Evolutionary conservation across 2,113 vertebrate genomes (phyloP).

Genomic region (Strigops habroptila): DNA sequence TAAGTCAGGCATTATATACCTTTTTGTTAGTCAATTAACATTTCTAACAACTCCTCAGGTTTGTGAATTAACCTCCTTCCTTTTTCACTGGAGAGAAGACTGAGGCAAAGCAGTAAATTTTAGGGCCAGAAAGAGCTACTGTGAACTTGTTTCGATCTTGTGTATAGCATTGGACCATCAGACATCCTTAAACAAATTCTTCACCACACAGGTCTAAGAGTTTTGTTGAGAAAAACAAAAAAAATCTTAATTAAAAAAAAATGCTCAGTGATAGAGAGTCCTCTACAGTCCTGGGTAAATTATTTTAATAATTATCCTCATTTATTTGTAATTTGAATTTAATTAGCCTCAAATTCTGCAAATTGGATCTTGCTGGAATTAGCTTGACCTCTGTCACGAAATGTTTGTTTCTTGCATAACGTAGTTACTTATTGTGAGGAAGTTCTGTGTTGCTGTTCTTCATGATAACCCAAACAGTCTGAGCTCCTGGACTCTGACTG

Average conservation of each 20-base stretch:
- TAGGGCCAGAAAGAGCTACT: neutral
- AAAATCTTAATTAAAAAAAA: neutral
- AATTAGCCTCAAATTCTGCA: constrained; percentile 50
- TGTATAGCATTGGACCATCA: neutral
- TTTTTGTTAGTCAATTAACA: neutral
- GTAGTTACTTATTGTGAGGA: constrained; percentile 16
- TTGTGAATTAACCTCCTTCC: neutral
- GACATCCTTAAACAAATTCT: neutral
- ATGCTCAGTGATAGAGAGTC: neutral
- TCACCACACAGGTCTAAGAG: neutral
- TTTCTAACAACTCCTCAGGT: neutral
- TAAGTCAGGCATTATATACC: neutral
- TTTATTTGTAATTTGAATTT: constrained; percentile 38
- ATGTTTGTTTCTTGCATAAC: constrained; percentile 52
- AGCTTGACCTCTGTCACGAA: constrained; percentile 48
- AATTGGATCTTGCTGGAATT: constrained; percentile 38
- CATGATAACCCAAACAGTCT: neutral
- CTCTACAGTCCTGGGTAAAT: neutral
- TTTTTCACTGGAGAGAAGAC: neutral
- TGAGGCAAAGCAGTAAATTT: neutral
- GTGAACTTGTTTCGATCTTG: neutral
- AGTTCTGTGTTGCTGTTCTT: neutral
- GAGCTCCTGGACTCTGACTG: neutral
- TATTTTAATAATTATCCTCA: constrained; percentile 7
- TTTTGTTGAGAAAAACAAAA: neutral